Base-by-base conservation (phyloP, 2,113 vertebrate genomes). In the Boleophthalmus pectinirostris region DNA sequence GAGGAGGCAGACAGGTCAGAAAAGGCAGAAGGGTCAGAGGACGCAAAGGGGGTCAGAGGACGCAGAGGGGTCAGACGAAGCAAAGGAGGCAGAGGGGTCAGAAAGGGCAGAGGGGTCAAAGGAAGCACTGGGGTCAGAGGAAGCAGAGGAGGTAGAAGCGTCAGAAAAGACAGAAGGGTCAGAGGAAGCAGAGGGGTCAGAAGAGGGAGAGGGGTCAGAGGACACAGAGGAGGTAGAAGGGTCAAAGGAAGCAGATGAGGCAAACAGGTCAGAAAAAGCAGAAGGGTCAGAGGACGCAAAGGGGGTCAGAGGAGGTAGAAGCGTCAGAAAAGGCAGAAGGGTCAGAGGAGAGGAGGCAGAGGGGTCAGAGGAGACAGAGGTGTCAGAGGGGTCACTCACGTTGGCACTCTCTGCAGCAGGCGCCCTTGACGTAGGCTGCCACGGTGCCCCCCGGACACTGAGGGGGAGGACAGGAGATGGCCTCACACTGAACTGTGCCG, bases 381-480 rank as follows among this genome's bases (percentile, higher is more conserved):
- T n/a, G n/a, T n/a, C n/a, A n/a, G n/a, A n/a, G n/a, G n/a, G n/a
- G 35, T 35, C 85, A 94, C 98, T 98, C 87, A 99, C 98, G 82
- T 81, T 95, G 96, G 83, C 97, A 99, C 88, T 98, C 95, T 86
- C 96, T 97, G 91, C 98, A 99, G 93, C 98, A 99, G 84, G 94
- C 94, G 75, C 94, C 97, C 82, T 96, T 94, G 86, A 98, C 92
- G 21, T 97, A 98, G 0, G 94, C 85, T 68, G 93, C 93, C 60
- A 93, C 92, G 1, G 94, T 96, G 80, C 94, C 96, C 14, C 86
- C 88, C 0, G 94, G 95, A 78, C 98, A 99, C 72, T 95, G 94
- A 81, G 94, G 91, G 46, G 84, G 75, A 5, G 95, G 92, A 79
- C 98, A 99, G 81, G 91, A 78, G 85, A 98, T 88, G 84, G 93